phyloP scores from a whole-genome alignment of 2,888 invertebrate species.

The Andrena trimmerana region DNA sequence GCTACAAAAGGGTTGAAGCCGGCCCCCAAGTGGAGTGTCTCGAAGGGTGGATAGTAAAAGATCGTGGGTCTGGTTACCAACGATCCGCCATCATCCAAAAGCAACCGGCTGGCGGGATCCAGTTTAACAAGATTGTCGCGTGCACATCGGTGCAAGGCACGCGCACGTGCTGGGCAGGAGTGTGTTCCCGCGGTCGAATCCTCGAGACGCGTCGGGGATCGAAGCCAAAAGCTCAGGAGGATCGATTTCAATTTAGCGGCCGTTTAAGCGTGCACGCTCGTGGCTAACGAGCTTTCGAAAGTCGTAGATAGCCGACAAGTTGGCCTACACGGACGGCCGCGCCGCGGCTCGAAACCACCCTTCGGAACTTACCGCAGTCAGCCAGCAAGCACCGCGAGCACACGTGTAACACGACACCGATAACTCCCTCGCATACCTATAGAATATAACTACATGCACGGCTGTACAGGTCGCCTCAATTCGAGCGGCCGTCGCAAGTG shows the following conservation, averaged over 20 bases:
- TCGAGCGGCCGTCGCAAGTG: no score
- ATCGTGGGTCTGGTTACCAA: background rate
- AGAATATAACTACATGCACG: conserved; percentile 18
- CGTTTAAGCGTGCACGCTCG: conserved; percentile 82
- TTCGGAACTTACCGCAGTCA: conserved; percentile 76
- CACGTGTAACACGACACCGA: conserved; percentile 78
- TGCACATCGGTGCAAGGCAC: conserved; percentile 69
- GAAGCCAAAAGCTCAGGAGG: conserved; percentile 70
- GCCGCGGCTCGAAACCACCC: conserved; percentile 60
- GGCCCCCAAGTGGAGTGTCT: background rate
- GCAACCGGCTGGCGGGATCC: conserved; percentile 36
- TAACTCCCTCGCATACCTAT: conserved; percentile 55
- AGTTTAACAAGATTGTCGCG: conserved; percentile 68
- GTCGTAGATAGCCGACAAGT: conserved; percentile 84
- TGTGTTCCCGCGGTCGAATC: conserved; percentile 51
- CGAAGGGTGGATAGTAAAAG: background rate
- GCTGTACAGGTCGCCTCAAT: conserved; percentile 12
- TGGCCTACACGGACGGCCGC: conserved; percentile 75
- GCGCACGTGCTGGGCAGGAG: conserved; percentile 44
- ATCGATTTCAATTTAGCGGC: conserved; percentile 85
- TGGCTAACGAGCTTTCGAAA: conserved; percentile 84
- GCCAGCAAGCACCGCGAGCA: conserved; percentile 69
- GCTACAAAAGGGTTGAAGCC: background rate
- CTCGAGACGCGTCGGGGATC: conserved; percentile 65
- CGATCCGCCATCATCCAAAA: conserved; percentile 16